These are phyloP conservation scores for Pogoniulus pusillus DNA, from an alignment of 2,797 vertebrate genomes.

Conservation along the genomic window DNA sequence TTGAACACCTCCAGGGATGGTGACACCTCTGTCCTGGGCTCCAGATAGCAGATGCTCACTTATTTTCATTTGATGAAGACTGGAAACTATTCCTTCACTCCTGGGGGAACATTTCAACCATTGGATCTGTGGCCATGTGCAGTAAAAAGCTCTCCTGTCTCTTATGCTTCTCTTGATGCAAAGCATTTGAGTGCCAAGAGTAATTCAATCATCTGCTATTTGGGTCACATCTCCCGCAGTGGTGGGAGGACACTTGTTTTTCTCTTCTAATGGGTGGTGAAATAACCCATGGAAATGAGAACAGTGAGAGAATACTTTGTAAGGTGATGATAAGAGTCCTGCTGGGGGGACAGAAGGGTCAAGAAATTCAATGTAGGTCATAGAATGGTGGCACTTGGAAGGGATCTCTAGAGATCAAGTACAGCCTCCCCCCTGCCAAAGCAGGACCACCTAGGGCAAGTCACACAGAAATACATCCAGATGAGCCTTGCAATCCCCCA, in stretches of 20 bases:
- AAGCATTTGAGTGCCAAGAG: background rate
- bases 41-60: no score
- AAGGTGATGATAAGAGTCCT: background rate
- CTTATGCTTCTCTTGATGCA: background rate
- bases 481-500: no score
- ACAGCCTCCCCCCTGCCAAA: no score
- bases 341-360: background rate
- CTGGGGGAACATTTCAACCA: background rate
- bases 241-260: background rate
- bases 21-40: no score
- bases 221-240: background rate
- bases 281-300: background rate
- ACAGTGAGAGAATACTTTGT: accelerated
- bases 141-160: background rate
- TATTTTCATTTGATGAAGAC: no score
- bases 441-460: no score
- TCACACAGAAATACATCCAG: no score
- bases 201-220: accelerated
- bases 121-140: accelerated
- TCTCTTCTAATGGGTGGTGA: background rate
- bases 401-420: no score
- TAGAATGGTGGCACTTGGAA: no score
- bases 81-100: background rate
- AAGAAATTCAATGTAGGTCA: accelerated
- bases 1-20: no score